A percentile compares a stretch with the other conserved stretches of the same genome.
Conservation (phyloP, 30 jellyfish, hydroid and myxozoan species). For the Cassiopea xamachana region DNA sequence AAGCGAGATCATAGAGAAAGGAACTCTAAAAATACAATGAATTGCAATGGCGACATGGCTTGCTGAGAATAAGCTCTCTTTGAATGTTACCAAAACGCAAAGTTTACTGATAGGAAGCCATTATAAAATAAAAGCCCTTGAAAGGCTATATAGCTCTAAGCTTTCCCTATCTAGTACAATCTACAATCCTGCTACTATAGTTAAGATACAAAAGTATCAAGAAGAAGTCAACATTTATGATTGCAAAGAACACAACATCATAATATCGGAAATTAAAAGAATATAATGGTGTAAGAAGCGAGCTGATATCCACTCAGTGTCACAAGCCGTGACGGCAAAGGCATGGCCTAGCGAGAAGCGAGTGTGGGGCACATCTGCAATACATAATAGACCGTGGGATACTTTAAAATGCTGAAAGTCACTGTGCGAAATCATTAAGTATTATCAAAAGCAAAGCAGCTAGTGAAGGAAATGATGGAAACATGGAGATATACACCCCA, state of each 20-base stretch:
- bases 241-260: not conserved
- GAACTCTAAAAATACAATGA: no score
- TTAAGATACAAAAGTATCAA: not conserved
- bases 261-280: not conserved
- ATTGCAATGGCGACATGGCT: no score
- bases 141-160: no score
- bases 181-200: not conserved
- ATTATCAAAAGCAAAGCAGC: conserved; percentile 20
- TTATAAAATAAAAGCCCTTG: no score
- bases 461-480: conserved; percentile 25
- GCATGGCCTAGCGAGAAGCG: not conserved
- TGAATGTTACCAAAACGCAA: no score
- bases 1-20: no score
- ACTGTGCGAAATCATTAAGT: conserved; percentile 18
- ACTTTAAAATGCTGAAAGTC: not conserved
- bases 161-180: not conserved
- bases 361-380: not conserved
- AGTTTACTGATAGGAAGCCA: no score
- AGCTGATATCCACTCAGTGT: conserved; percentile 9
- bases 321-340: conserved; percentile 4
- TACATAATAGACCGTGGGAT: not conserved
- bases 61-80: no score
- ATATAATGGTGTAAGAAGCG: not conserved
- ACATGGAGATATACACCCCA: conserved; percentile 2
- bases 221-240: not conserved